Base-by-base conservation (phyloP, 1,140 invertebrate genomes). In the Drosophila sechellia region DNA sequence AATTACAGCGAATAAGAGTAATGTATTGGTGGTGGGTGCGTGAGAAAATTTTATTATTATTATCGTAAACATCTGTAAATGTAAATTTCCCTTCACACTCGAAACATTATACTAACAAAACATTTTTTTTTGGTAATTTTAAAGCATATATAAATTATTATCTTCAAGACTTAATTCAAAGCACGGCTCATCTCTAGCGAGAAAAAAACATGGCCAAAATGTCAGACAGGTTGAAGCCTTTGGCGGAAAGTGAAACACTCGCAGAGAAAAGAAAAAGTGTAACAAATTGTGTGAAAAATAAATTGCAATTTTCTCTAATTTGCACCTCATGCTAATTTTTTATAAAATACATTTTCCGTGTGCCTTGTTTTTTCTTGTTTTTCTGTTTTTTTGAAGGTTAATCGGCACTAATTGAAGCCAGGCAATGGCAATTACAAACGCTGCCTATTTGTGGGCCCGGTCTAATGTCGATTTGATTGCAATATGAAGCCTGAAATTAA, bases 401-500 rank as follows among this genome's bases (percentile, higher is more conserved):
- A 39, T 35, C 34, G 20, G 12, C 48, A 53, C 71, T 76, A 76
- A 76, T 76, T 76, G 70, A 66, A 39, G 60, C 27, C 73, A 45
- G 72, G 65, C 48, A 46, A 53, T 20, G 15, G 49, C 63, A 55
- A 66, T 68, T 68, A 68, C 64, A 43, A 52, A 5, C 27, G 39
- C 39, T 13, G 39, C n/a, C 39, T 77, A 84, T 72, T 84, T 84
- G 20, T 15, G 25, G 59, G 46, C 59, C 43, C 61, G 46, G 59
- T 43, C 64, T 77, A 68, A 75, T 54, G 76, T 65, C 64, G 71
- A 73, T 83, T 83, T 79, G 64, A 87, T 89, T 68, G 83, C 83
- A 89, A 83, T 89, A 83, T 79, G 53, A 83, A 87, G 78, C 71
- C 84, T 74, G 73, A 75, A 89, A 90, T 90, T 77, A 85, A 85